These are phyloP conservation scores for Rhogogaster chlorosoma DNA, from an alignment of 2,888 invertebrate genomes.

Conservation along the genomic window DNA sequence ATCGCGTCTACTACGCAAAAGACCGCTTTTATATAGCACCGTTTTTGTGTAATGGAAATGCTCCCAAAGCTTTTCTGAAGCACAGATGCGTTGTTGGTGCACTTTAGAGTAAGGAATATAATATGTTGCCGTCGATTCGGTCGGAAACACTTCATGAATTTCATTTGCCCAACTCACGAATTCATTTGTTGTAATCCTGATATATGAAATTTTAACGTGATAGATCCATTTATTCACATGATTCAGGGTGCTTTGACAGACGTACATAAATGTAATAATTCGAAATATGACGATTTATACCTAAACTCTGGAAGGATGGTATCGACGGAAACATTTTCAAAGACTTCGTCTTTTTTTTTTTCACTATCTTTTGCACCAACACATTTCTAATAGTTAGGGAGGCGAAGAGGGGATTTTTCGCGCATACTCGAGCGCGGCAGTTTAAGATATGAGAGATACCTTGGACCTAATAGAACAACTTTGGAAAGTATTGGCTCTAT, in stretches of 20 bases:
- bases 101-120: not conserved
- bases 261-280: not conserved
- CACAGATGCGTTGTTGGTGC: not conserved
- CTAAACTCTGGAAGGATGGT: not conserved
- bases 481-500: too few relatives aligned
- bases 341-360: not conserved
- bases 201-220: not conserved
- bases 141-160: not conserved
- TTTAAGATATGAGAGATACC: too few relatives aligned
- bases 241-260: not conserved
- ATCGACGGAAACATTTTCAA: not conserved
- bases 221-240: not conserved
- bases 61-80: not conserved
- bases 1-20: not conserved
- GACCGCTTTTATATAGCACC: not conserved
- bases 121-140: not conserved
- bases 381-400: too few relatives aligned
- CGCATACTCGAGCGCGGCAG: too few relatives aligned
- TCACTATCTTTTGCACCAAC: not conserved
- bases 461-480: too few relatives aligned
- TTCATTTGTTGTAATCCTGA: not conserved
- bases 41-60: constrained; percentile 9
- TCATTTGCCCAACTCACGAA: not conserved
- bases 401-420: too few relatives aligned
- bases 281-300: not conserved